Percentiles rank a stretch among this genome's conserved stretches.
phyloP scores from a whole-genome alignment of 2,797 vertebrate species.

The Chaetodon trifasciatus region DNA sequence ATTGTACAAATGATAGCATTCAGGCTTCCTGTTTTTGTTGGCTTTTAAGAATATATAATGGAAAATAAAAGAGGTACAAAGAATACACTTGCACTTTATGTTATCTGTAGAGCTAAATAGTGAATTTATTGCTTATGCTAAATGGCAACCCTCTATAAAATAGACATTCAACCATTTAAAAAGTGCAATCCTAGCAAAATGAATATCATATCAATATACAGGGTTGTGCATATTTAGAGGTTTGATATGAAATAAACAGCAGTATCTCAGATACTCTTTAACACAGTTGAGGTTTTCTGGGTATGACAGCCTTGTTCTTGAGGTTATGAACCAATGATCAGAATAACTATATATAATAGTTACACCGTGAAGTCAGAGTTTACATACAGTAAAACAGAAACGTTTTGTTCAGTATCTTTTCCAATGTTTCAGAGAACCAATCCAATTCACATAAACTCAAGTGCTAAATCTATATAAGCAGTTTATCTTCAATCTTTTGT shows the following conservation, averaged over 20 bases:
- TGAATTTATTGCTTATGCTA: background rate
- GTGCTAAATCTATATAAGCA: constrained; percentile 19
- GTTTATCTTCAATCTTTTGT: constrained; percentile 26
- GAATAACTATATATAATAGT: background rate
- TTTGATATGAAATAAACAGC: background rate
- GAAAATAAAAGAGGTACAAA: background rate
- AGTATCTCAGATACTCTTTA: background rate
- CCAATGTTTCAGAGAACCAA: background rate
- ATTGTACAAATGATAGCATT: constrained; percentile 17
- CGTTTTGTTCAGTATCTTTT: background rate
- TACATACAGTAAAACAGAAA: background rate
- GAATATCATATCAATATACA: background rate
- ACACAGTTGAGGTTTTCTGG: background rate
- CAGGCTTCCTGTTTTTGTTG: constrained; percentile 9
- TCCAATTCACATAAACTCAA: constrained; percentile 11
- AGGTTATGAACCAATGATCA: background rate
- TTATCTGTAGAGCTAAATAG: background rate
- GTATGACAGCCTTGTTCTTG: background rate
- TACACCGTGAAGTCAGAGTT: background rate
- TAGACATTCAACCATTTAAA: background rate
- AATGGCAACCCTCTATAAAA: background rate
- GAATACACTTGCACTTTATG: background rate
- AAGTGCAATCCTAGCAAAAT: background rate
- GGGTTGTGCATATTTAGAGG: background rate
- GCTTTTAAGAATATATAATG: background rate